Percentiles rank a stretch among this genome's conserved stretches.
Conservation (phyloP, 2,888 invertebrate species). For the Timandra comae region DNA sequence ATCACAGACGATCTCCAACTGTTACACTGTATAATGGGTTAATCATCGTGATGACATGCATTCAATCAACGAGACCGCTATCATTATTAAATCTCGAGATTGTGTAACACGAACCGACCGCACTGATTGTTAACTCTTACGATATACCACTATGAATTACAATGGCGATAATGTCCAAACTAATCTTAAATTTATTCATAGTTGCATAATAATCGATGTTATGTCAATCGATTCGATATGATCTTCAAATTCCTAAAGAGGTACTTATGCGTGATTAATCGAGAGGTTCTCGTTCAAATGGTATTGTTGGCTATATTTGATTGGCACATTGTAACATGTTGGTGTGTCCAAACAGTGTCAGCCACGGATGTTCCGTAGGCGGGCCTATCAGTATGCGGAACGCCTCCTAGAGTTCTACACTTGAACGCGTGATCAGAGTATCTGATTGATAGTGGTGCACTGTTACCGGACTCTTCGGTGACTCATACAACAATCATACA, state of each 20-base stretch:
- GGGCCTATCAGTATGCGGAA: constrained; percentile 55
- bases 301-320: constrained; percentile 29
- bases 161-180: too few species aligned
- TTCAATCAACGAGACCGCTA: constrained; percentile 43
- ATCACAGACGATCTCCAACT: constrained; percentile 46
- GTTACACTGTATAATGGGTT: constrained; percentile 42
- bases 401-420: constrained; percentile 48
- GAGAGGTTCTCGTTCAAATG: constrained; percentile 23
- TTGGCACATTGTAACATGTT: constrained; percentile 38
- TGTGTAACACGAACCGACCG: constrained; percentile 31
- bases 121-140: constrained; percentile 23
- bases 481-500: constrained; percentile 59
- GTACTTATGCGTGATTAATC: constrained; percentile 15
- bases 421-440: constrained; percentile 48
- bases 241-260: constrained; percentile 2
- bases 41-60: constrained; percentile 51
- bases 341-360: constrained; percentile 40
- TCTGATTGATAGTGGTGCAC: constrained; percentile 50
- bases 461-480: constrained; percentile 58
- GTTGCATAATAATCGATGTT: constrained; percentile 8
- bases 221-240: constrained; percentile 5
- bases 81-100: constrained; percentile 44
- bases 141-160: constrained; percentile 22
- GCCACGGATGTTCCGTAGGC: constrained; percentile 49
- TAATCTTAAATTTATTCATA: constrained; percentile 1